phyloP scores from a whole-genome alignment of 2,113 vertebrate genomes.

The Dicrurus megarhynchus region DNA sequence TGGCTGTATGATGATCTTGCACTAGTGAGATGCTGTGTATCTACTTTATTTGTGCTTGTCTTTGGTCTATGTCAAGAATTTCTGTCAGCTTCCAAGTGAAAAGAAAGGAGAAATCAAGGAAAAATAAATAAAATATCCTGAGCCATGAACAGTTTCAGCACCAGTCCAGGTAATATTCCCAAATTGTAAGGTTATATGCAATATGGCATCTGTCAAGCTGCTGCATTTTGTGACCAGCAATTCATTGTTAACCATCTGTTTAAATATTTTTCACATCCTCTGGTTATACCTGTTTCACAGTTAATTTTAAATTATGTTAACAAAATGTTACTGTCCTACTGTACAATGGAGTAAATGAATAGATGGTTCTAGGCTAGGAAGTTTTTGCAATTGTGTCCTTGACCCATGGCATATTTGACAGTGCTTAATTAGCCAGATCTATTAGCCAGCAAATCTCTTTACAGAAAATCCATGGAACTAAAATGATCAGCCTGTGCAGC shows the following conservation, averaged over 20 bases:
- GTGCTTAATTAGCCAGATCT: not conserved
- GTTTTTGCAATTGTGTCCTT: not conserved
- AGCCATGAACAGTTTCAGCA: conserved; percentile 7
- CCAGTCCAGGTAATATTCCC: not conserved
- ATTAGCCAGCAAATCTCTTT: not conserved
- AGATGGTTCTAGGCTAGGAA: not conserved
- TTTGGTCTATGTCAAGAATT: conserved; percentile 32
- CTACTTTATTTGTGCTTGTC: not conserved
- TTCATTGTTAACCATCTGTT: conserved; percentile 15
- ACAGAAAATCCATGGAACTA: not conserved
- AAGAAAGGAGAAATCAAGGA: not conserved
- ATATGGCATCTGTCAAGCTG: conserved; percentile 8
- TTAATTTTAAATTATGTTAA: not conserved
- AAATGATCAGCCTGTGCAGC: not conserved
- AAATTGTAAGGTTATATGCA: not conserved
- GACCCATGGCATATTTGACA: not conserved
- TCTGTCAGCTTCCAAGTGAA: conserved; percentile 8
- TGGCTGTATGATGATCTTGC: not conserved
- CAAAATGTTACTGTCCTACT: not conserved
- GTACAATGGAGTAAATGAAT: not conserved
- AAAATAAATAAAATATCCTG: not conserved
- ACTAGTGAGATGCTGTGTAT: not conserved
- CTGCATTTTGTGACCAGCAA: not conserved
- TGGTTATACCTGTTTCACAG: not conserved
- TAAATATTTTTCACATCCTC: not conserved